Conservation (phyloP, 2,797 vertebrate species). For the Apogon hyalosoma region DNA sequence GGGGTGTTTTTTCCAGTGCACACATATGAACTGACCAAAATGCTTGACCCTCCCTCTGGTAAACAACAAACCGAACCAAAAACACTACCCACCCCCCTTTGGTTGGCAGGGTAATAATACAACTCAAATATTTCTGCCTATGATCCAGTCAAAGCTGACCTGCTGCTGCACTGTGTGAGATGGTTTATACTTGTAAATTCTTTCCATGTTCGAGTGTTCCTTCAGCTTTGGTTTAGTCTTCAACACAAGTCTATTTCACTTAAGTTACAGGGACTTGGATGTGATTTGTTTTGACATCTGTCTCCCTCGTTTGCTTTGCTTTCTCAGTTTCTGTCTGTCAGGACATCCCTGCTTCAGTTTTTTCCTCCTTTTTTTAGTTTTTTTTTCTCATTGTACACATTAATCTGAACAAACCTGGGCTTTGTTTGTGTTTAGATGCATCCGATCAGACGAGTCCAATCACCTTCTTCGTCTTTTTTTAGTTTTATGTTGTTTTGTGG, state of each 20-base stretch:
- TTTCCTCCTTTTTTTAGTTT: neutral
- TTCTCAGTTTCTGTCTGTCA: conserved; percentile 33
- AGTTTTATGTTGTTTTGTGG: too few species aligned
- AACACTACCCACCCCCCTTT: too few species aligned
- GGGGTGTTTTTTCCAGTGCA: too few species aligned
- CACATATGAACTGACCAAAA: too few species aligned
- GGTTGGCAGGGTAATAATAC: too few species aligned
- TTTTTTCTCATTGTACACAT: conserved; percentile 15
- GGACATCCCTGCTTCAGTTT: conserved; percentile 7
- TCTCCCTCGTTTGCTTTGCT: conserved; percentile 36
- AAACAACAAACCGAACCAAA: too few species aligned
- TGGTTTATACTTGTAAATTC: too few species aligned
- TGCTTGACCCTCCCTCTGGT: too few species aligned
- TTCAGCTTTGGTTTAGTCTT: neutral
- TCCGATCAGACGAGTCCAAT: conserved; percentile 2
- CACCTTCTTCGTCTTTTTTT: neutral
- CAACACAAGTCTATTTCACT: conserved; percentile 20
- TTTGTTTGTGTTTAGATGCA: conserved; percentile 4
- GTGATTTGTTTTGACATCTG: conserved; percentile 50
- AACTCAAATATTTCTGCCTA: too few species aligned
- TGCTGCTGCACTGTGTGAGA: too few species aligned
- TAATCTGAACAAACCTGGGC: conserved; percentile 21
- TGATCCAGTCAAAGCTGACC: neutral
- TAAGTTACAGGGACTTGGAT: conserved; percentile 30
- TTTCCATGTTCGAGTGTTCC: neutral